A percentile compares a stretch with the other conserved stretches of the same genome.
phyloP scores from a whole-genome alignment of 2,888 invertebrate species.

The Amphipyra tragopoginis region DNA sequence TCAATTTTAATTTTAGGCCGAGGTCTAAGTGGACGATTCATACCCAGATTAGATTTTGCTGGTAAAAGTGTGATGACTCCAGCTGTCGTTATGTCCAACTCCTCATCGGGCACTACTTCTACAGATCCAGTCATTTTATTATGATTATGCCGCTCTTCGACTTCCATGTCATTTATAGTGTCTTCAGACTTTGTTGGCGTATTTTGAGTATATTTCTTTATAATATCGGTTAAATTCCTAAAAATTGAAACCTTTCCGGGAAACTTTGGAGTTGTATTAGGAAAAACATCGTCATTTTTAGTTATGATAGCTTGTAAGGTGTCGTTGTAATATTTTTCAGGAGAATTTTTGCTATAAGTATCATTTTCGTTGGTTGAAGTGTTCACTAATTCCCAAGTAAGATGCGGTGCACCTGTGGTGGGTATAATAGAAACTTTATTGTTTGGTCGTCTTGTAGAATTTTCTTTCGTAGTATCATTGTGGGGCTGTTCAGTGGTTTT shows the following conservation, averaged over 20 bases:
- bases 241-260: constrained; percentile 83
- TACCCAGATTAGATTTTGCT: constrained; percentile 94
- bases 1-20: constrained; percentile 87
- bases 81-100: constrained; percentile 80
- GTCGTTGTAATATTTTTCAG: constrained; percentile 90
- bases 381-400: constrained; percentile 91
- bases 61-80: constrained; percentile 92
- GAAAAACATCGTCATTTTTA: constrained; percentile 86
- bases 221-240: constrained; percentile 91
- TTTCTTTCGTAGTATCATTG: constrained; percentile 71
- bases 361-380: constrained; percentile 84
- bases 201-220: constrained; percentile 91
- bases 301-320: constrained; percentile 91
- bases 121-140: constrained; percentile 82
- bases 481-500: constrained; percentile 50
- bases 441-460: constrained; percentile 81
- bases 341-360: constrained; percentile 77
- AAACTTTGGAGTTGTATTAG: constrained; percentile 84
- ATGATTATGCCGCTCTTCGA: constrained; percentile 71
- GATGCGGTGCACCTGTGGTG: constrained; percentile 78
- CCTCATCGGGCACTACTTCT: constrained; percentile 84
- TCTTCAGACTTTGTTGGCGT: constrained; percentile 59
- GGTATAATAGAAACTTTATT: constrained; percentile 87
- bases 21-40: constrained; percentile 92
- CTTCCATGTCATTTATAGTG: constrained; percentile 58